Conservation (phyloP, 2,888 invertebrate genomes). For the Troilus luridus region DNA sequence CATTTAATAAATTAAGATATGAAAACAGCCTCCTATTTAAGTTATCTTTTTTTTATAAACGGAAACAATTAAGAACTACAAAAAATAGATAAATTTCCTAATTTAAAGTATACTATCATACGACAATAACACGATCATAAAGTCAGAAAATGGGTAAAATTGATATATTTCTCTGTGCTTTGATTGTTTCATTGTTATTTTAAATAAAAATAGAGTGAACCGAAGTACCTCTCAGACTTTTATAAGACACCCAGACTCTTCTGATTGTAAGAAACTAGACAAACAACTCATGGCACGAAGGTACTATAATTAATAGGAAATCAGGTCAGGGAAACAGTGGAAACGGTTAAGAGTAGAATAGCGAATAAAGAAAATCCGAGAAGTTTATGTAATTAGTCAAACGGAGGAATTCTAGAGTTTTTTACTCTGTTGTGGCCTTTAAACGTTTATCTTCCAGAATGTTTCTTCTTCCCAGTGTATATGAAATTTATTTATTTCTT, state of each 20-base stretch:
- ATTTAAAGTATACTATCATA: too few species aligned
- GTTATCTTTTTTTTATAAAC: too few species aligned
- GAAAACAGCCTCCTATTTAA: too few species aligned
- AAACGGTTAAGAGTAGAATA: not conserved
- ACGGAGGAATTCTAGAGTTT: not conserved
- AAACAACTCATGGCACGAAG: not conserved
- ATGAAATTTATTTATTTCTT: not conserved
- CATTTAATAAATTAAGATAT: too few species aligned
- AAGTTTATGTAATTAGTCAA: conserved; percentile 22
- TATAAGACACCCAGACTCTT: not conserved
- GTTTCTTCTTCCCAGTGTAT: not conserved
- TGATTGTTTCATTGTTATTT: not conserved
- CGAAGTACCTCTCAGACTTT: not conserved
- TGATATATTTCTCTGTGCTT: not conserved
- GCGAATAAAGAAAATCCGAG: not conserved
- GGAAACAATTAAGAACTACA: too few species aligned
- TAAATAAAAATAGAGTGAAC: not conserved
- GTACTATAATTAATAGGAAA: conserved; percentile 14
- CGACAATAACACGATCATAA: too few species aligned
- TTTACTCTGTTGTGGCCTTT: not conserved
- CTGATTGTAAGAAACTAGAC: not conserved
- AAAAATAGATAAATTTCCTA: too few species aligned
- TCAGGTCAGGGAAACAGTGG: not conserved
- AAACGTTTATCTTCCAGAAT: not conserved
- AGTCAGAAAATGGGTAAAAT: not conserved